Percentiles rank a stretch among this genome's conserved stretches.
Evolutionary conservation across 2,797 vertebrate species (phyloP).

Genomic region (Sebastes baramenuke): DNA sequence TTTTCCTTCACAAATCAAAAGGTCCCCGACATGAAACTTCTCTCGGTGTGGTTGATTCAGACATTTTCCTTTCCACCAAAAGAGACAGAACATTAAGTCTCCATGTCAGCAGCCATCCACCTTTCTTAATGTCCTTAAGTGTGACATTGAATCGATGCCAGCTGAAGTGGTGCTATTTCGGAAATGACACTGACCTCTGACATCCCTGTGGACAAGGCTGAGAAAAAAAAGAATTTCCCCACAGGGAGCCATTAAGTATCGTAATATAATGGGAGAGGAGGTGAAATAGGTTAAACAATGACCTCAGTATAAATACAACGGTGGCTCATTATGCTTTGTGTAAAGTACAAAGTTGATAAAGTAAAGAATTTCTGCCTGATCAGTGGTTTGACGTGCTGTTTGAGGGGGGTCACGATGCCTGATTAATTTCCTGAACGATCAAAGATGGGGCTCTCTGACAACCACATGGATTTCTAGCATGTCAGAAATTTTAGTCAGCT

Average conservation of each 20-base stretch:
- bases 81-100: background rate
- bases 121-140: slow-evolving; percentile 10
- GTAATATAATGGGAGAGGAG: background rate
- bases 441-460: background rate
- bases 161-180: background rate
- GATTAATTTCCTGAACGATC: background rate
- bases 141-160: slow-evolving; percentile 30
- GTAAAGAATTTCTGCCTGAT: background rate
- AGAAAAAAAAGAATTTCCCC: background rate
- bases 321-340: background rate
- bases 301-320: background rate
- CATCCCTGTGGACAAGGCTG: background rate
- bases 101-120: background rate
- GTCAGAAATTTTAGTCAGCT: background rate
- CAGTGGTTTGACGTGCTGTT: background rate
- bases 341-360: background rate
- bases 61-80: background rate
- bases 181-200: slow-evolving; percentile 21
- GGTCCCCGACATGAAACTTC: background rate
- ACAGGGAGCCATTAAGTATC: slow-evolving; percentile 20
- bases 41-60: background rate
- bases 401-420: background rate
- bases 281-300: slow-evolving; percentile 2
- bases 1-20: slow-evolving; percentile 23
- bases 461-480: background rate